Percentiles rank a stretch among this genome's conserved stretches.
These are phyloP conservation scores for Lethenteron camtschaticum DNA, from an alignment of 2,113 vertebrate genomes.

Conservation along the genomic window DNA sequence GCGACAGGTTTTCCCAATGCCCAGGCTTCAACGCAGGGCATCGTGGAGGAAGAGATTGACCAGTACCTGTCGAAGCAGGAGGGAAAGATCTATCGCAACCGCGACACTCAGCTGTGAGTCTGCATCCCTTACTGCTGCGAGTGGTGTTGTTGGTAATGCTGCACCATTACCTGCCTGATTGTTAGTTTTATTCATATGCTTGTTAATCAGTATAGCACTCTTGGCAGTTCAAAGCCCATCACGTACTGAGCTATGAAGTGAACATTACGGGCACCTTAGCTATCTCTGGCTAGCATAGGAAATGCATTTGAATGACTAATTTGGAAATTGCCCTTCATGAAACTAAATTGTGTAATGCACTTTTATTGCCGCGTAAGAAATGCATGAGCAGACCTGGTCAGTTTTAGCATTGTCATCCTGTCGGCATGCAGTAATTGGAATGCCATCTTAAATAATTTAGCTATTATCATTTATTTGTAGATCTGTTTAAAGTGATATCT, in stretches of 20 bases:
- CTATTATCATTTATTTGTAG: too few species aligned
- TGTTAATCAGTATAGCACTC: not conserved
- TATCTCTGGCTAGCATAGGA: not conserved
- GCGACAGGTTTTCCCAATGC: slow-evolving; percentile 10
- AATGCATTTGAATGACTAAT: not conserved
- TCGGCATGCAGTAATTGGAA: too few species aligned
- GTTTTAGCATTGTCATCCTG: too few species aligned
- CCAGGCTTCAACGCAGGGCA: slow-evolving; percentile 25
- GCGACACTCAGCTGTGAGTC: slow-evolving; percentile 71
- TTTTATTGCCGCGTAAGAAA: too few species aligned
- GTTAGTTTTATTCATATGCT: not conserved
- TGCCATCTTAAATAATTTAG: too few species aligned
- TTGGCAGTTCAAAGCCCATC: not conserved
- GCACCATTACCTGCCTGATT: not conserved
- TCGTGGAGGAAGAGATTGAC: slow-evolving; percentile 79
- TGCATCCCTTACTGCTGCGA: not conserved
- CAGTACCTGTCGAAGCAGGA: slow-evolving; percentile 79
- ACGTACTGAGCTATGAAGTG: not conserved
- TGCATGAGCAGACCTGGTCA: too few species aligned
- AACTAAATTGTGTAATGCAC: too few species aligned
- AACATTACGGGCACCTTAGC: not conserved
- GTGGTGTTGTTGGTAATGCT: not conserved
- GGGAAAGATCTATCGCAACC: slow-evolving; percentile 78
- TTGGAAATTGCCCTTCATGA: too few species aligned
- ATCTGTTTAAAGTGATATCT: too few species aligned